These are phyloP conservation scores for Campaea margaritaria DNA, from an alignment of 2,888 invertebrate genomes.

Conservation along the genomic window DNA sequence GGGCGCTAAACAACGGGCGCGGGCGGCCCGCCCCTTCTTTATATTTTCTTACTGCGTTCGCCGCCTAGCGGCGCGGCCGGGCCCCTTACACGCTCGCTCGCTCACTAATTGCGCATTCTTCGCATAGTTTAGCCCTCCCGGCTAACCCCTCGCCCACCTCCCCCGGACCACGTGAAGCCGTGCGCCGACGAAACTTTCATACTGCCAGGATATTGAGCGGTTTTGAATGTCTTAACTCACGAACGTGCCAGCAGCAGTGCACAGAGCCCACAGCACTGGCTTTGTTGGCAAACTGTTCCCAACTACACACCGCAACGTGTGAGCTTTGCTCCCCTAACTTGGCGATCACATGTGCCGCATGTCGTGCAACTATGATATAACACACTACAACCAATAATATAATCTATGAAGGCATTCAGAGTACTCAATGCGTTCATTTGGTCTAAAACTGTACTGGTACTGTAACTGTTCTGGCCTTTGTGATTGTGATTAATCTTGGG, in stretches of 20 bases:
- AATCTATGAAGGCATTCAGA: slow-evolving; percentile 5
- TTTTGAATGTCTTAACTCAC: slow-evolving; percentile 86
- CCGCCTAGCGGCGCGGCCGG: slow-evolving; percentile 85
- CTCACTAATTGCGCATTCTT: slow-evolving; percentile 99
- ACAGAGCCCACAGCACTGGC: slow-evolving; percentile 62
- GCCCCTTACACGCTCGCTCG: slow-evolving; percentile 89
- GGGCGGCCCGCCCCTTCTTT: slow-evolving; percentile 87
- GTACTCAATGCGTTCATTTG: too few relatives aligned
- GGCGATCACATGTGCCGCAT: slow-evolving; percentile 21
- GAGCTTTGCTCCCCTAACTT: slow-evolving; percentile 50
- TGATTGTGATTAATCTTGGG: too few relatives aligned
- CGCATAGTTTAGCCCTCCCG: slow-evolving; percentile 95
- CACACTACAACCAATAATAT: slow-evolving; percentile 13
- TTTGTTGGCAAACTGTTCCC: slow-evolving; percentile 77
- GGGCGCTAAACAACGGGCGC: slow-evolving; percentile 85
- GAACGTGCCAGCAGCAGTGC: slow-evolving; percentile 73
- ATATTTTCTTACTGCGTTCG: slow-evolving; percentile 88
- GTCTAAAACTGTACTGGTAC: too few relatives aligned
- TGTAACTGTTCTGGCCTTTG: too few relatives aligned
- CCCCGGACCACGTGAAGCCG: slow-evolving; percentile 84
- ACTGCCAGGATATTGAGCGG: slow-evolving; percentile 85
- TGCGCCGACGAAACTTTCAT: slow-evolving; percentile 85
- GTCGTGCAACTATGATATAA: slow-evolving; percentile 22
- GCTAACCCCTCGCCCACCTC: slow-evolving; percentile 83
- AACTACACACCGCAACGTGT: slow-evolving; percentile 64